A percentile compares a stretch with the other conserved stretches of the same genome.
These are phyloP conservation scores for Acrobasis suavella DNA, from an alignment of 2,888 invertebrate species.

Conservation along the genomic window DNA sequence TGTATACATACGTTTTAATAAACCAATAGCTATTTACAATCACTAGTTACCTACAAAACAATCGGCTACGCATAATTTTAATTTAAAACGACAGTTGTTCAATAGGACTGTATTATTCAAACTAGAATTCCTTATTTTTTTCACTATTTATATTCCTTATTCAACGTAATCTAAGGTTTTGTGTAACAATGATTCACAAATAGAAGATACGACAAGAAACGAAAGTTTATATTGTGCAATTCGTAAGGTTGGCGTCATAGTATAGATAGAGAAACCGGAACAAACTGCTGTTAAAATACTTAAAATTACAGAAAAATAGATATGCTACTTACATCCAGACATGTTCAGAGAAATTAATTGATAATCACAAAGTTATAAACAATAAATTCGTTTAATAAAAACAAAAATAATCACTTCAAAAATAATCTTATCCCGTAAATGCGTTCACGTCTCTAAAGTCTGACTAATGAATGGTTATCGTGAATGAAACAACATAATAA, in stretches of 20 bases:
- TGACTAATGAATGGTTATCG: not conserved
- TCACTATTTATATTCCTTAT: not conserved
- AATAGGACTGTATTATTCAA: no score
- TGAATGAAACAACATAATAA: constrained; percentile 2
- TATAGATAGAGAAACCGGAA: not conserved
- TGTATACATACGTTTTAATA: no score
- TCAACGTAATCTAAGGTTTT: not conserved
- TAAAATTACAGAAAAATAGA: constrained; percentile 14
- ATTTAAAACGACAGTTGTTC: no score
- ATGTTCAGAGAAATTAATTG: constrained; percentile 34
- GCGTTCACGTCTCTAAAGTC: not conserved
- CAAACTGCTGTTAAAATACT: not conserved
- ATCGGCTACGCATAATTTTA: no score
- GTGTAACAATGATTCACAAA: not conserved
- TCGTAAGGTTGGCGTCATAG: not conserved
- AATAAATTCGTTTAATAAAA: not conserved
- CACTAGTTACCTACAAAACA: no score
- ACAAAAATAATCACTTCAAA: not conserved
- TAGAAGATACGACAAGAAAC: not conserved
- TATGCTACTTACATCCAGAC: constrained; percentile 60
- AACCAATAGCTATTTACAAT: no score
- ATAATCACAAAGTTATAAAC: constrained; percentile 1
- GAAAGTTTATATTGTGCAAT: not conserved
- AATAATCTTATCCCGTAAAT: constrained; percentile 2
- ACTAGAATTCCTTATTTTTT: no score